These are phyloP conservation scores for Tigriopus californicus DNA, from an alignment of 2,888 invertebrate genomes.

Conservation along the genomic window DNA sequence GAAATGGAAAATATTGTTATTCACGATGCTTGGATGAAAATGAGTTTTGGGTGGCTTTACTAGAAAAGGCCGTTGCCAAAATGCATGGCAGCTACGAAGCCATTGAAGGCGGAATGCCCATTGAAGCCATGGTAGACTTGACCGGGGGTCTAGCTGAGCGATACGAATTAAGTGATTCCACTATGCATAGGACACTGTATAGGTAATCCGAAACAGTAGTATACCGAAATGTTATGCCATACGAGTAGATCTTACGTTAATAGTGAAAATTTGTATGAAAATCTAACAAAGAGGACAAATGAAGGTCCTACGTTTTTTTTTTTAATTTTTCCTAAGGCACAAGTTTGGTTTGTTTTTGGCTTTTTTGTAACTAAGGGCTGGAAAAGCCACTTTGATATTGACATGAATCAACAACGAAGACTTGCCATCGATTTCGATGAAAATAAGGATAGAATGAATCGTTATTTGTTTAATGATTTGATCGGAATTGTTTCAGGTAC, in stretches of 20 bases:
- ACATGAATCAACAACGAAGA: too few relatives aligned
- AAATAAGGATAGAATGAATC: too few relatives aligned
- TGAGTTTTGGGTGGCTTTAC: constrained; percentile 31
- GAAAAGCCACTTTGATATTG: too few relatives aligned
- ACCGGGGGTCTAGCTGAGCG: constrained; percentile 32
- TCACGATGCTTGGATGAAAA: constrained; percentile 26
- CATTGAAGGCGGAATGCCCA: constrained; percentile 30
- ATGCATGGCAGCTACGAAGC: constrained; percentile 21
- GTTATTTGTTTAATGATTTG: background rate
- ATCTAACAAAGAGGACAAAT: too few relatives aligned
- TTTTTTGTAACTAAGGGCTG: too few relatives aligned
- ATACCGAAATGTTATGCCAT: too few relatives aligned
- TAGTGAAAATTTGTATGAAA: too few relatives aligned
- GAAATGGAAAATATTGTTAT: constrained; percentile 27
- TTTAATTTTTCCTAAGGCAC: too few relatives aligned
- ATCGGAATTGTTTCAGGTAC: background rate
- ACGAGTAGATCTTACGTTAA: too few relatives aligned
- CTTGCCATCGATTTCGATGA: too few relatives aligned
- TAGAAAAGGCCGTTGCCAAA: constrained; percentile 32
- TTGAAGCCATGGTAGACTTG: constrained; percentile 32
- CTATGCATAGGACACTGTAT: background rate
- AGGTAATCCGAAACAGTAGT: background rate
- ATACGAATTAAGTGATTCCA: constrained; percentile 1
- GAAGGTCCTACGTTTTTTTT: too few relatives aligned
- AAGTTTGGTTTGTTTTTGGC: too few relatives aligned